A percentile compares a stretch with the other conserved stretches of the same genome.
phyloP scores from a whole-genome alignment of 2,113 vertebrate species.

The Oreochromis spilurus region DNA sequence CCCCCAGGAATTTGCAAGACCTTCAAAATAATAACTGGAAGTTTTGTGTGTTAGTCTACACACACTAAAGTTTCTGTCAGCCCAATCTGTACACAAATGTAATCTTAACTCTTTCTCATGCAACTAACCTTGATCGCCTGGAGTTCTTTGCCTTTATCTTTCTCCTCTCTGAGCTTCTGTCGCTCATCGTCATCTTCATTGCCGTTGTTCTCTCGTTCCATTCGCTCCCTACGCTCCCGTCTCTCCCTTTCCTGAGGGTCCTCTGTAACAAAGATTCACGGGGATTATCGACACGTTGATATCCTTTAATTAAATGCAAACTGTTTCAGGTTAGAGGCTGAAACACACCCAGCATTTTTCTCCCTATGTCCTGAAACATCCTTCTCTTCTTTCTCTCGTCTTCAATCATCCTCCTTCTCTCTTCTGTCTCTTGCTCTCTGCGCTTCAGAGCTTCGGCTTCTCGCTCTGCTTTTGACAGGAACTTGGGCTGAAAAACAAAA shows the following conservation, averaged over 20 bases:
- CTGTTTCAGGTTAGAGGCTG: background rate
- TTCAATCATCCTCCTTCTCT: conserved; percentile 81
- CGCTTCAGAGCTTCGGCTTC: conserved; percentile 91
- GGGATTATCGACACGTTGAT: background rate
- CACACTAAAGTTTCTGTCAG: background rate
- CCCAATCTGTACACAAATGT: background rate
- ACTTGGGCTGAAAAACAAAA: conserved; percentile 82
- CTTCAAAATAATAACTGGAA: background rate
- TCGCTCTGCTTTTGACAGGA: conserved; percentile 89
- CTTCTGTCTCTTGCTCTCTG: conserved; percentile 85
- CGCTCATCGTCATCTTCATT: conserved; percentile 91
- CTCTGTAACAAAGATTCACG: conserved; percentile 70
- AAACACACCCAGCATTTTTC: conserved; percentile 91
- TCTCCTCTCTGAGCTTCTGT: conserved; percentile 94
- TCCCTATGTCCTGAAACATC: conserved; percentile 91
- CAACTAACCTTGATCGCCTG: conserved; percentile 87
- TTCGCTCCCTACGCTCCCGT: conserved; percentile 86
- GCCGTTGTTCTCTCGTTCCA: conserved; percentile 93
- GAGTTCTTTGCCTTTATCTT: conserved; percentile 95
- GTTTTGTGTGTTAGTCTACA: background rate
- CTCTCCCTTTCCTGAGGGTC: conserved; percentile 94
- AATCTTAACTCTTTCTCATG: background rate
- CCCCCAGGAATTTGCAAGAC: background rate
- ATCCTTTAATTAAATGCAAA: background rate
- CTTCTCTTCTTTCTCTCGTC: conserved; percentile 94